Conservation (phyloP, 2,888 invertebrate species). For the Argyra leucocephala region DNA sequence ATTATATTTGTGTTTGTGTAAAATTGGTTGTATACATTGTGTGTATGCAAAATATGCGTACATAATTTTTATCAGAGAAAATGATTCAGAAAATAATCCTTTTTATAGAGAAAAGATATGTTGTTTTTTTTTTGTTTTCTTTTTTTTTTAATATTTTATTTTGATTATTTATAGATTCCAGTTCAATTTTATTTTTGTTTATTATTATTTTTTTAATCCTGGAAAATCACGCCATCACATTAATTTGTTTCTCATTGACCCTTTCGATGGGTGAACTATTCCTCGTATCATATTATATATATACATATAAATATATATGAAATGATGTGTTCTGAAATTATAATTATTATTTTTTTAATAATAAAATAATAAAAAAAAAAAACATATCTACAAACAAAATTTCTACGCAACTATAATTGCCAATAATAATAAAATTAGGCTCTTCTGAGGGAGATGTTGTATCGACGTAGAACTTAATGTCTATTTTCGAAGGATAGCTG, state of each 20-base stretch:
- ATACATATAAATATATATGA: neutral
- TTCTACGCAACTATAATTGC: neutral
- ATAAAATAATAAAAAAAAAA: no score
- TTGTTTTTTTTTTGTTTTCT: neutral
- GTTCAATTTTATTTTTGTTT: neutral
- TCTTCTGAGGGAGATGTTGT: no score
- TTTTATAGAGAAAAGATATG: no score
- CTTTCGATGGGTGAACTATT: neutral
- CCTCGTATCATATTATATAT: neutral
- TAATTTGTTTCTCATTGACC: slow-evolving; percentile 3
- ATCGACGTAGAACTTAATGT: no score
- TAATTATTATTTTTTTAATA: neutral
- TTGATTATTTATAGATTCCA: neutral
- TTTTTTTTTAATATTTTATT: neutral
- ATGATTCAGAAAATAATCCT: no score
- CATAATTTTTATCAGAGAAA: no score
- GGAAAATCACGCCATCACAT: neutral
- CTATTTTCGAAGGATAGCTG: no score
- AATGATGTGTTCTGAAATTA: neutral
- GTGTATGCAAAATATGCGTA: no score
- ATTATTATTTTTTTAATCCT: neutral
- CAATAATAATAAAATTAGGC: neutral
- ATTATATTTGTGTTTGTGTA: no score
- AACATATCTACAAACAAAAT: neutral
- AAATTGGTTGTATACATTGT: no score